phyloP scores from a whole-genome alignment of 2,113 vertebrate genomes.

The Numida meleagris region DNA sequence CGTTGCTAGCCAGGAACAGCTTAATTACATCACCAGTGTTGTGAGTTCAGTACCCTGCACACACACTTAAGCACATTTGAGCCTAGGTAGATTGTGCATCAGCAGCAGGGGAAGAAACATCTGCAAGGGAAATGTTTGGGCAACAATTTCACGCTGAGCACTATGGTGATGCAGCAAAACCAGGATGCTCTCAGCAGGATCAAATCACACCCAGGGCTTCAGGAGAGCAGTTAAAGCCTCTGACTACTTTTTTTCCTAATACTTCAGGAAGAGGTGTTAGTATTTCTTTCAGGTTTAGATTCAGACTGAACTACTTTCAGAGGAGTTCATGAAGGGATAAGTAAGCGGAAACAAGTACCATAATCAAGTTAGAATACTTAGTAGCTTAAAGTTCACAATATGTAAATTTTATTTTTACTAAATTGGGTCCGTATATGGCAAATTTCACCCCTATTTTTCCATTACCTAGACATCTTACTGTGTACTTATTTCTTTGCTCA shows the following conservation, averaged over 20 bases:
- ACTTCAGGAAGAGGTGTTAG: not conserved
- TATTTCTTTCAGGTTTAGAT: not conserved
- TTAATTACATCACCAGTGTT: not conserved
- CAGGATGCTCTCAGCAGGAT: not conserved
- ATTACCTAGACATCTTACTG: not conserved
- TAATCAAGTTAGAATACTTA: not conserved
- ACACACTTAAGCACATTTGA: not conserved
- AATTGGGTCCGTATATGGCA: not conserved
- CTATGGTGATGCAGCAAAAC: not conserved
- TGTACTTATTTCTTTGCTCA: not conserved
- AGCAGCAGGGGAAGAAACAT: not conserved
- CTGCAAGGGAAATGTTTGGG: not conserved
- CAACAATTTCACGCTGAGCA: not conserved
- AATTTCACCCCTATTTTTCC: not conserved
- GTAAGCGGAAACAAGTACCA: not conserved
- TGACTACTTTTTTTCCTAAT: not conserved
- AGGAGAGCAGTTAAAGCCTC: not conserved
- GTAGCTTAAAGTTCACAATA: not conserved
- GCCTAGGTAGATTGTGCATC: accelerated
- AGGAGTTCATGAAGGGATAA: not conserved
- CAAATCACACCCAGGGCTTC: not conserved
- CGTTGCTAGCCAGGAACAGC: not conserved
- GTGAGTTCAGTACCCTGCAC: not conserved
- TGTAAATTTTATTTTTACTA: not conserved
- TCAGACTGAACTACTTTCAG: not conserved